phyloP scores from a whole-genome alignment of 2,113 vertebrate species.

The Pseudonaja textilis region DNA sequence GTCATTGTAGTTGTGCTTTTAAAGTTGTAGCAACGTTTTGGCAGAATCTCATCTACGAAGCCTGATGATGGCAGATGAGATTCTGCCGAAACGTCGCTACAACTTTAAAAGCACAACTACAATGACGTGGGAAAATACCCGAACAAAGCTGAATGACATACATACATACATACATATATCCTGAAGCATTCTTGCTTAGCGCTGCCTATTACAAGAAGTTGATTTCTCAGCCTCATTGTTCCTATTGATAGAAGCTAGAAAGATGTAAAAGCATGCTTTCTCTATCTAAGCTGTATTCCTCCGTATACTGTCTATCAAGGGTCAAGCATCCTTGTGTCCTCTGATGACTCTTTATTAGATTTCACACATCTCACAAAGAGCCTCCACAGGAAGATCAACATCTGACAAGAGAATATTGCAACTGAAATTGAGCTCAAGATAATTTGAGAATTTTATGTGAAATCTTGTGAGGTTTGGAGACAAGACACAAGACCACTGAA shows the following conservation, averaged over 20 bases:
- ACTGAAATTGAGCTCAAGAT: not conserved
- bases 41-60: too few species aligned
- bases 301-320: not conserved
- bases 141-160: too few species aligned
- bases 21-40: too few species aligned
- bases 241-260: not conserved
- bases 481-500: not conserved
- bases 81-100: too few species aligned
- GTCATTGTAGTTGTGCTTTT: too few species aligned
- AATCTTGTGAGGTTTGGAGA: not conserved
- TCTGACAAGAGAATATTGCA: not conserved
- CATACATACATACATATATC: too few species aligned
- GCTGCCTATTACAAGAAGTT: not conserved
- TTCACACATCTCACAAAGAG: not conserved
- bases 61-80: too few species aligned
- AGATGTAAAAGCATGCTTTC: not conserved
- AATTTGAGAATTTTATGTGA: not conserved
- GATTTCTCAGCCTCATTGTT: not conserved
- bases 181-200: not conserved
- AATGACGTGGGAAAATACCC: too few species aligned
- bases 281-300: not conserved
- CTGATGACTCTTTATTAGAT: not conserved
- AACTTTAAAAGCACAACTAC: too few species aligned
- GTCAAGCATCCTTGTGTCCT: not conserved
- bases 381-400: not conserved